Evolutionary conservation across 2,797 vertebrate genomes (phyloP), one percentile per base, ranked within the genome.

Genomic region (Intellagama lesueurii): DNA sequence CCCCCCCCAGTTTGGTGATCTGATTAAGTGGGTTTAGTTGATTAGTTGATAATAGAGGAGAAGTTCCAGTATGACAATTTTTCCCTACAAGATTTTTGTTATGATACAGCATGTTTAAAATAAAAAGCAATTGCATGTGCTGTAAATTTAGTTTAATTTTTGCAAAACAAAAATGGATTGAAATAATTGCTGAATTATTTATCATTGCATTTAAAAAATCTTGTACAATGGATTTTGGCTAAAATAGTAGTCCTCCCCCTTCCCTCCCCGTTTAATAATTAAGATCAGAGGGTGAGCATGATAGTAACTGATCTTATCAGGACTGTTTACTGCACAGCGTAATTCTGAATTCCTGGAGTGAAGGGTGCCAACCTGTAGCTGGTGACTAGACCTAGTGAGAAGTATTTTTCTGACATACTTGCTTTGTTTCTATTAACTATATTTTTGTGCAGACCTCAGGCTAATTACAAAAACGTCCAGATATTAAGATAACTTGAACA

Each of bases 381-480:
- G 96, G 95, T 97, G 97, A 97, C 97, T 97, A 96, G 96, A 97
- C 97, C 96, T 96, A 97, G 96, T 96, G 97, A 97, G 97, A 97
- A 97, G 96, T 94, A 97, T 97, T 96, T 95, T 96, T 95, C 96
- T 97, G 95, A 19, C 96, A 90, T 97, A 95, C 96, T 97, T 97
- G 93, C 93, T 97, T 97, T 97, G 95, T 97, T 96, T 93, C 9
- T 97, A 95, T 97, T 97, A 97, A 96, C 96, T 96, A 91, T 96
- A 96, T 94, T 96, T 97, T 97, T 97, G 96, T 96, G 97, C 96
- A 96, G 96, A 97, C 95, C 94, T 97, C 92, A 96, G 95, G 95
- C 96, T 96, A 94, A 94, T 93, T 94, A 82, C 91, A 92, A 95
- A 97, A 93, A 95, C 95, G 93, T 94, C 96, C 97, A 97, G 96